These are phyloP conservation scores for Tigriopus californicus DNA, from an alignment of 2,888 invertebrate genomes.

Conservation along the genomic window DNA sequence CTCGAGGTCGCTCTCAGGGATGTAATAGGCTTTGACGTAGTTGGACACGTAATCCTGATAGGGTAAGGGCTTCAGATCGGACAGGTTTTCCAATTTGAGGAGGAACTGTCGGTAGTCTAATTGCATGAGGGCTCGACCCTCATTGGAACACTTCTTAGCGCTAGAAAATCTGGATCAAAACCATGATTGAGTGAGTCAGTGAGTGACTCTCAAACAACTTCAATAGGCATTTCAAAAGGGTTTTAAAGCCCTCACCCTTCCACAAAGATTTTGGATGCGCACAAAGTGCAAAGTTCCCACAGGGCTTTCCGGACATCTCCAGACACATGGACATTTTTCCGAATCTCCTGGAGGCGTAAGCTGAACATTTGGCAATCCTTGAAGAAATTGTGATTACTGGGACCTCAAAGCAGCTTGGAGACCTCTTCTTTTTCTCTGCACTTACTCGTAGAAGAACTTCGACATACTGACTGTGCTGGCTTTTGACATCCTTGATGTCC, in stretches of 20 bases:
- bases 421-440: too few relatives aligned
- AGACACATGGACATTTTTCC: conserved; percentile 48
- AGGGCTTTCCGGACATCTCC: conserved; percentile 45
- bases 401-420: too few relatives aligned
- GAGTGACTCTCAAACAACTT: too few relatives aligned
- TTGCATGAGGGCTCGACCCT: conserved; percentile 92
- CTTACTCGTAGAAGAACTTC: conserved; percentile 25
- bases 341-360: conserved; percentile 49
- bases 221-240: too few relatives aligned
- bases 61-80: conserved; percentile 60
- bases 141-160: conserved; percentile 83
- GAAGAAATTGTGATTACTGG: too few relatives aligned
- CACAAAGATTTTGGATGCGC: conserved; percentile 67
- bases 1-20: conserved; percentile 69
- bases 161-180: conserved; percentile 47
- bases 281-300: conserved; percentile 64
- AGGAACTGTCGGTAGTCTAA: conserved; percentile 77
- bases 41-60: conserved; percentile 75
- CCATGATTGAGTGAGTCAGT: too few relatives aligned
- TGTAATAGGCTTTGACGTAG: conserved; percentile 90
- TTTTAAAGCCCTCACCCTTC: too few relatives aligned
- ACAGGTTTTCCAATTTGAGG: conserved; percentile 69
- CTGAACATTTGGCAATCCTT: conserved; percentile 56
- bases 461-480: conserved; percentile 74
- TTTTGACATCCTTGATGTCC: conserved; percentile 64